Evolutionary conservation across 2,888 invertebrate species (phyloP), one percentile per base, ranked within the genome.

Genomic region (Drosophila leonis): DNA sequence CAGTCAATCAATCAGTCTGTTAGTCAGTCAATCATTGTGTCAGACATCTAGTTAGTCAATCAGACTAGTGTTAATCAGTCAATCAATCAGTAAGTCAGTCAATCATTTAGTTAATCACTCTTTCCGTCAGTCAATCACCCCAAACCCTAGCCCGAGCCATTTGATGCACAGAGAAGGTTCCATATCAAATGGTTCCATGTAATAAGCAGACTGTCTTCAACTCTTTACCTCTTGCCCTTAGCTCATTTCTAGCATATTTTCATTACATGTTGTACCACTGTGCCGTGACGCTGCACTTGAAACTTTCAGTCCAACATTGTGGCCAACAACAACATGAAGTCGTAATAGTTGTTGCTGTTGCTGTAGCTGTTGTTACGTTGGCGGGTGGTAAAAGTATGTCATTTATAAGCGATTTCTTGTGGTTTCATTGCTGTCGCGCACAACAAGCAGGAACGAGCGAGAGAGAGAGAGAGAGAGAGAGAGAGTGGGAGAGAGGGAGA

Each of bases 341-440:
- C 64, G 64, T 79, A 79, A 75, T 75, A 55, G 54, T 66, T 33
- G 44, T 66, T 39, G 55, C 8, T 29, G 55, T 9, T 29, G 46
- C 10, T 65, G 65, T 59, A 65, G 63, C 37, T 64, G 49, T 18
- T 62, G 44, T 44, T 61, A 35, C 15, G 55, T 29, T n/a, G 31
- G 68, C 29, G 57, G 54, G 35, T 74, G 72, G 61, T 51, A 49
- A 67, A 71, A 75, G 67, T 57, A 66, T 71, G 65, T 69, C 72
- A 71, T 64, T 71, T 78, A 78, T 83, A 65, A 82, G 72, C 72
- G 65, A 78, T 72, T 77, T 73, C 70, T 72, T 75, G 71, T 65
- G 80, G 78, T 75, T 65, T 65, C 66, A 69, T 70, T 57, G 68
- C 68, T 70, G 67, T 52, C 64, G 42, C 37, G 42, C 64, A 64